These are phyloP conservation scores for Passer domesticus DNA, from an alignment of 2,113 vertebrate species.

Conservation along the genomic window DNA sequence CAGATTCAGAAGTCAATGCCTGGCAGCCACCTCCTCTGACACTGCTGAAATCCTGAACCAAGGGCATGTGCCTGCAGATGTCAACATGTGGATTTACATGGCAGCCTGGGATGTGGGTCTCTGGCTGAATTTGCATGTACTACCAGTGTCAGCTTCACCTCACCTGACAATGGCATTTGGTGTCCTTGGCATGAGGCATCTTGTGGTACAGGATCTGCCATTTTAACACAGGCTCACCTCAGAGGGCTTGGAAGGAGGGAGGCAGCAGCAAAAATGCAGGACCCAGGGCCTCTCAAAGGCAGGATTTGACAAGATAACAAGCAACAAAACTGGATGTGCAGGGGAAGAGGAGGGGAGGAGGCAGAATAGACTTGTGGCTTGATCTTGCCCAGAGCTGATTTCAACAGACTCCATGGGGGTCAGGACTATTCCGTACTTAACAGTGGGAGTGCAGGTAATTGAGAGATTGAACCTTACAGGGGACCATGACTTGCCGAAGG, in stretches of 20 bases:
- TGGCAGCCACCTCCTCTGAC: not conserved
- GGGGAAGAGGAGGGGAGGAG: not conserved
- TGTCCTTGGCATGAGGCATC: not conserved
- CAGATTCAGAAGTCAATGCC: not conserved
- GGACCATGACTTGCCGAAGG: slow-evolving; percentile 21
- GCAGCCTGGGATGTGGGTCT: not conserved
- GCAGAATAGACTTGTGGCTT: not conserved
- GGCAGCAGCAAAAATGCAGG: not conserved
- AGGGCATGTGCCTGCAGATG: not conserved
- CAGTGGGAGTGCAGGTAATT: slow-evolving; percentile 49
- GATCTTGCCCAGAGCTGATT: slow-evolving; percentile 35
- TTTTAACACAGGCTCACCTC: not conserved
- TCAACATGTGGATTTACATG: slow-evolving; percentile 14
- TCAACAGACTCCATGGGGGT: slow-evolving; percentile 34
- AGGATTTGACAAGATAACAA: not conserved
- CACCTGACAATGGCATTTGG: not conserved
- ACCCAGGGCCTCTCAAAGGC: not conserved
- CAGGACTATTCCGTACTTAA: not conserved
- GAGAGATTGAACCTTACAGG: slow-evolving; percentile 32
- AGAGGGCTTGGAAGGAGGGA: not conserved
- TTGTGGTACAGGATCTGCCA: not conserved
- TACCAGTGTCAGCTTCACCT: not conserved
- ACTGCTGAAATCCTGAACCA: not conserved
- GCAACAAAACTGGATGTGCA: slow-evolving; percentile 24
- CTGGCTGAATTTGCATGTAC: not conserved